Conservation (phyloP, 2,888 invertebrate species). For the Lycia hirtaria region DNA sequence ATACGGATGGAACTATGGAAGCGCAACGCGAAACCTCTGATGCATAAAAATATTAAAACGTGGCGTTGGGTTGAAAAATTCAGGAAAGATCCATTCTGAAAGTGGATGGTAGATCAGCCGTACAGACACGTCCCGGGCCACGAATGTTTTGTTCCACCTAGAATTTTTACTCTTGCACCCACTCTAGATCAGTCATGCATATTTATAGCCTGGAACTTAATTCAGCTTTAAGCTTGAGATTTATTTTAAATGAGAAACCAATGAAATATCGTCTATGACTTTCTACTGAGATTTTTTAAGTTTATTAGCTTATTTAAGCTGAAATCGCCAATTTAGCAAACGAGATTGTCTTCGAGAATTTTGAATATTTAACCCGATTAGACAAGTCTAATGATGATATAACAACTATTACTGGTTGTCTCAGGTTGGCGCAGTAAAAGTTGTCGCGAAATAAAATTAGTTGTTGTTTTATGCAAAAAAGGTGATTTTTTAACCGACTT, state of each 20-base stretch:
- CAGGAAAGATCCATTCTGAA: conserved; percentile 37
- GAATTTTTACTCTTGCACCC: conserved; percentile 33
- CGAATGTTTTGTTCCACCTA: conserved; percentile 44
- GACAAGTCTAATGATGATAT: too few relatives aligned
- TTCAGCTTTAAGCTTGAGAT: conserved; percentile 31
- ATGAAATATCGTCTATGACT: conserved; percentile 25
- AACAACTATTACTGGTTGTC: too few relatives aligned
- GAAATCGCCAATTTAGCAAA: neutral
- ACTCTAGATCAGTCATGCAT: conserved; percentile 32
- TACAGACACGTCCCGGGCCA: conserved; percentile 45
- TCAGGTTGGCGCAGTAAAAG: too few relatives aligned
- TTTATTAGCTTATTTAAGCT: conserved; percentile 9
- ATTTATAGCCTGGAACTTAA: conserved; percentile 36
- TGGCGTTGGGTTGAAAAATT: conserved; percentile 34
- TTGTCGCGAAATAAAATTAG: too few relatives aligned
- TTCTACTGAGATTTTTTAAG: conserved; percentile 22
- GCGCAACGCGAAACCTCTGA: conserved; percentile 24
- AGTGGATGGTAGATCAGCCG: conserved; percentile 44
- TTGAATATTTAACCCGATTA: too few relatives aligned
- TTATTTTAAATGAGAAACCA: conserved; percentile 36
- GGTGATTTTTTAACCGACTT: too few relatives aligned
- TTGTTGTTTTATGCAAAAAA: too few relatives aligned
- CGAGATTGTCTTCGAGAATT: too few relatives aligned
- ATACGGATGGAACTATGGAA: conserved; percentile 20
- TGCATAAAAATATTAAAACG: conserved; percentile 38